These are phyloP conservation scores for Miniopterus natalensis DNA, from an alignment of 2,113 vertebrate genomes.

Conservation along the genomic window DNA sequence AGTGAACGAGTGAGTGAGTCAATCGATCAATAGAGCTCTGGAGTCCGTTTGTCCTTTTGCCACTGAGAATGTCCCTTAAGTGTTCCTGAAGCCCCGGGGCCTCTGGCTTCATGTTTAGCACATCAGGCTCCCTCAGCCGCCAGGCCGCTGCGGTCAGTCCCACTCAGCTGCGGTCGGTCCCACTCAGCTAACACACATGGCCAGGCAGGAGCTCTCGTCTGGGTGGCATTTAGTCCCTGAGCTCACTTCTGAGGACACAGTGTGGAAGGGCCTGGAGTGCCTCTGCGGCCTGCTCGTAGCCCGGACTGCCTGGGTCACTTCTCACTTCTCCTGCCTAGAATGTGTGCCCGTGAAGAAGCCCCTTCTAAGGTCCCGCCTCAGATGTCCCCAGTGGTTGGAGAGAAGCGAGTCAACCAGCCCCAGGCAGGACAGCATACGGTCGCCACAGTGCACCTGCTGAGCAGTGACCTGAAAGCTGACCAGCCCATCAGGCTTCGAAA, in stretches of 20 bases:
- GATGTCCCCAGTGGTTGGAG: neutral
- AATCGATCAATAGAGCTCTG: neutral
- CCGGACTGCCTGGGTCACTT: neutral
- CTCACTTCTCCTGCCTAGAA: neutral
- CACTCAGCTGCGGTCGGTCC: too few relatives aligned
- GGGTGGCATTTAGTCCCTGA: neutral
- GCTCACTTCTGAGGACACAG: neutral
- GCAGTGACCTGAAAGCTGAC: neutral
- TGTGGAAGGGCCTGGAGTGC: neutral
- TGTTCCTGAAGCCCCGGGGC: neutral
- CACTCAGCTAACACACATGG: fast-evolving
- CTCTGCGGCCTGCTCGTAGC: neutral
- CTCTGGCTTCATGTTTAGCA: neutral
- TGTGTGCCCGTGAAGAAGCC: neutral
- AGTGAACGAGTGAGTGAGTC: neutral
- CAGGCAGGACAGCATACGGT: neutral
- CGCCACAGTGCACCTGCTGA: neutral
- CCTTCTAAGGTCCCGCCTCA: neutral
- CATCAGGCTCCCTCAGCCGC: too few relatives aligned
- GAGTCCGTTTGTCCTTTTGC: neutral
- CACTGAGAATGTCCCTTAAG: neutral
- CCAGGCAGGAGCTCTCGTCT: too few relatives aligned
- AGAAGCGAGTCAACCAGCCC: neutral
- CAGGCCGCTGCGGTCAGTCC: too few relatives aligned
- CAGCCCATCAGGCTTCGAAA: neutral